Base-by-base conservation (phyloP, 1,140 invertebrate species). In the Rhopalosiphum padi region DNA sequence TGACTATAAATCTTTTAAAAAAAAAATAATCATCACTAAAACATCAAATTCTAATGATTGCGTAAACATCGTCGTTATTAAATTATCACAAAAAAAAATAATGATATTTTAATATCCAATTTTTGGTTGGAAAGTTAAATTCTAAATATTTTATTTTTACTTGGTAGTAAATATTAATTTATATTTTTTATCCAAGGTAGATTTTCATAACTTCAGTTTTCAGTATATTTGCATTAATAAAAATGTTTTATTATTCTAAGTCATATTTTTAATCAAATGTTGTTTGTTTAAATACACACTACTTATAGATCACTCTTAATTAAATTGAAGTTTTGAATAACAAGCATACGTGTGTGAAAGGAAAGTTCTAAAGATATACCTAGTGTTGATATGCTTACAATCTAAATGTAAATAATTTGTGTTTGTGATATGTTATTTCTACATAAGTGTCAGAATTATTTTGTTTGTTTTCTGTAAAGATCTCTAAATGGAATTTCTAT, bases 351-450 rank as follows among this genome's bases (percentile, higher is more conserved):
- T 0, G 21, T 55, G 48, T 5, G 21, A 25, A 37, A 11, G 23
- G 25, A 43, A 18, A 21, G 7, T 30, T 7, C 30, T 8, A 51
- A 68, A 90, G 83, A 83, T 30, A 90, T 15, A n/a, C n/a, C n/a
- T n/a, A 23, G 43, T 23, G n/a, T 92, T 43, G n/a, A 51, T 48
- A 6, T n/a, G 43, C n/a, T 92, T 83, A 37, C 68, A 51, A 92
- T 92, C 37, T 83, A 51, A 37, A 83, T 83, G 43, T n/a, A 83
- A 92, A 77, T n/a, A n/a, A 92, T 92, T 92, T 23, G 41, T 77
- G 15, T 30, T 91, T 48, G 60, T 15, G 30, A n/a, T 43, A 37
- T 46, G 11, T 30, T 82, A n/a, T 68, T 46, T 11, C 37, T 9
- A 37, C 35, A 60, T 23, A 91, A 15, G 37, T 48, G 22, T 22